These are phyloP conservation scores for Drosophila ficusphila DNA, from an alignment of 1,140 invertebrate species.

Conservation along the genomic window DNA sequence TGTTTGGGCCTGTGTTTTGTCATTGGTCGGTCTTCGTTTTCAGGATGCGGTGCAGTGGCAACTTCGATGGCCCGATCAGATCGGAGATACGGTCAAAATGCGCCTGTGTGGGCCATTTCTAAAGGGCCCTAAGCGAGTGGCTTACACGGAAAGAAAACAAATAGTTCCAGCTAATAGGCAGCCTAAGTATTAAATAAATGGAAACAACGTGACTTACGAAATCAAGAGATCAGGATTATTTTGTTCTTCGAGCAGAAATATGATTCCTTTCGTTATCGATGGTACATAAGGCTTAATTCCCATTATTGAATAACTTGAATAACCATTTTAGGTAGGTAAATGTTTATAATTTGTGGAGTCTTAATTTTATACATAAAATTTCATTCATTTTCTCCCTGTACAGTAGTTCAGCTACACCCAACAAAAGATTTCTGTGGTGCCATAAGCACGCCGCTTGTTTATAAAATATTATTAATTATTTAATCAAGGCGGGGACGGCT, in stretches of 20 bases:
- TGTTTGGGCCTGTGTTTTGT: slow-evolving; percentile 43
- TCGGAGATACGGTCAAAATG: slow-evolving; percentile 24
- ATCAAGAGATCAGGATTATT: neutral
- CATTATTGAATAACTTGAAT: too few relatives aligned
- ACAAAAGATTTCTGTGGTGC: neutral
- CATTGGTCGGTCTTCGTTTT: slow-evolving; percentile 28
- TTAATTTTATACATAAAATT: neutral
- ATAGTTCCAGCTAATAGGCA: slow-evolving; percentile 5
- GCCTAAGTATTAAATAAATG: neutral
- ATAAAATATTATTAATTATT: slow-evolving; percentile 78
- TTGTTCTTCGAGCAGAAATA: neutral
- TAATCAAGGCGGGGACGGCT: slow-evolving; percentile 27
- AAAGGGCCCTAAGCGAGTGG: slow-evolving; percentile 13
- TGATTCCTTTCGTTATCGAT: too few relatives aligned
- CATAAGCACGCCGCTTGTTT: slow-evolving; percentile 62
- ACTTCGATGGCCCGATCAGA: slow-evolving; percentile 21
- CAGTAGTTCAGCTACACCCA: neutral
- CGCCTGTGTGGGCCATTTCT: slow-evolving; percentile 47
- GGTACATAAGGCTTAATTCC: too few relatives aligned
- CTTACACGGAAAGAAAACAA: slow-evolving; percentile 26
- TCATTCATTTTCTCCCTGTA: neutral
- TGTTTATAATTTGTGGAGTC: too few relatives aligned
- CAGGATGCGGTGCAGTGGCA: slow-evolving; percentile 48
- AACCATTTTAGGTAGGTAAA: too few relatives aligned
- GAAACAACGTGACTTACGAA: neutral